phyloP scores from a whole-genome alignment of 2,113 vertebrate genomes.

The Tautogolabrus adspersus region DNA sequence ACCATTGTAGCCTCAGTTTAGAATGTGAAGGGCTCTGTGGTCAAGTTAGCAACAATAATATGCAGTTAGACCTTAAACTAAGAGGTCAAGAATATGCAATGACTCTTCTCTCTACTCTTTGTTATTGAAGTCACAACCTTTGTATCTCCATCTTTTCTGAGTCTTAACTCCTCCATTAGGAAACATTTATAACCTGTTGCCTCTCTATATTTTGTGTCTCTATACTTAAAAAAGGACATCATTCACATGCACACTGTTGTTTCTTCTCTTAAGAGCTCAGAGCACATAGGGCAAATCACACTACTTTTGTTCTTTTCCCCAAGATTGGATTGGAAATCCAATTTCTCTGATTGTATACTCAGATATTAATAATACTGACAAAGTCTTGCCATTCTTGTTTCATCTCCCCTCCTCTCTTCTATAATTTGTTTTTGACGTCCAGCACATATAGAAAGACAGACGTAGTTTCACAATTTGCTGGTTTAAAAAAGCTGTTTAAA shows the following conservation, averaged over 20 bases:
- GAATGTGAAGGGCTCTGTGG: too few species aligned
- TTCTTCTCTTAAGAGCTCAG: neutral
- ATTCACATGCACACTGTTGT: neutral
- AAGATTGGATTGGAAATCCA: neutral
- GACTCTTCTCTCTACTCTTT: too few species aligned
- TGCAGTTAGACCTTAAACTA: too few species aligned
- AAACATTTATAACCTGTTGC: too few species aligned
- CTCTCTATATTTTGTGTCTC: too few species aligned
- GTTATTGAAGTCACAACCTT: too few species aligned
- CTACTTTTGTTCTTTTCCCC: neutral
- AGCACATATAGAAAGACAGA: neutral
- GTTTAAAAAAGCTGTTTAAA: conserved; percentile 28
- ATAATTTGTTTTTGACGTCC: neutral
- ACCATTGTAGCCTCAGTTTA: too few species aligned
- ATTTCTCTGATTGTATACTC: conserved; percentile 8
- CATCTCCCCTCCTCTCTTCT: neutral
- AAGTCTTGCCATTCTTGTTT: neutral
- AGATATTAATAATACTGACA: neutral
- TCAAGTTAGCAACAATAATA: too few species aligned
- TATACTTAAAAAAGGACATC: too few species aligned
- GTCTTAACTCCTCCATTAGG: too few species aligned
- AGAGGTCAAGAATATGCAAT: too few species aligned
- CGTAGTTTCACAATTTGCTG: conserved; percentile 21
- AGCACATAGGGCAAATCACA: neutral
- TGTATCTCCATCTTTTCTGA: too few species aligned